Evolutionary conservation across 2,888 invertebrate species (phyloP), one percentile per base, ranked within the genome.

Genomic region (Patella caerulea): DNA sequence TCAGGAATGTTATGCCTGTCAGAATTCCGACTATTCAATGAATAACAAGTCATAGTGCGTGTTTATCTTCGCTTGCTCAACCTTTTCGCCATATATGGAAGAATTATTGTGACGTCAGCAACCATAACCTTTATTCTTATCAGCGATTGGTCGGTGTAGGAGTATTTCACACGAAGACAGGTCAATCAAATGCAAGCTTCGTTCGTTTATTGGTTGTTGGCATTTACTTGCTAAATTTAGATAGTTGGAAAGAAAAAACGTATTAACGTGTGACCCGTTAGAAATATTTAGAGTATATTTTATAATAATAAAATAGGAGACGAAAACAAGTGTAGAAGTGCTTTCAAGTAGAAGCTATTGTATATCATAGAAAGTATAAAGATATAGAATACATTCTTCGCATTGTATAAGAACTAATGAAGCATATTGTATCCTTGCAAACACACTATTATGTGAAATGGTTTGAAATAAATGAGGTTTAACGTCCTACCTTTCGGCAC

Each of bases 11-110:
- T 65, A 14, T 24, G 65, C 19, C 65, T 24, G 24, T 65, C 65
- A 65, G 65, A 24, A 65, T 65, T 65, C 65, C 65, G 65, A 65
- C 11, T 24, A 65, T 65, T 65, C 65, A 65, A 65, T 65, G 65
- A 65, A 65, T 65, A 65, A 65, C 19, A 65, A 24, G 65, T 65
- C 65, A 65, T 65, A 65, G 65, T 65, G 65, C 65, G 65, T 65
- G 65, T 65, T 65, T 65, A 65, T 65, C 65, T 65, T 65, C 65
- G 7, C 24, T 24, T 24, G 24, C 19, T 24, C 65, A 65, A 65
- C 65, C 65, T 24, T 24, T 65, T 65, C 65, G 65, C 19, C 65
- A 65, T 65, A 65, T 65, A 65, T 24, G 65, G 65, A 65, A 65
- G 65, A 65, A 65, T 65, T 24, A 24, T 19, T 24, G 65, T 65